Evolutionary conservation across 1,140 invertebrate genomes (phyloP).

Genomic region (Zaprionus ornatus): DNA sequence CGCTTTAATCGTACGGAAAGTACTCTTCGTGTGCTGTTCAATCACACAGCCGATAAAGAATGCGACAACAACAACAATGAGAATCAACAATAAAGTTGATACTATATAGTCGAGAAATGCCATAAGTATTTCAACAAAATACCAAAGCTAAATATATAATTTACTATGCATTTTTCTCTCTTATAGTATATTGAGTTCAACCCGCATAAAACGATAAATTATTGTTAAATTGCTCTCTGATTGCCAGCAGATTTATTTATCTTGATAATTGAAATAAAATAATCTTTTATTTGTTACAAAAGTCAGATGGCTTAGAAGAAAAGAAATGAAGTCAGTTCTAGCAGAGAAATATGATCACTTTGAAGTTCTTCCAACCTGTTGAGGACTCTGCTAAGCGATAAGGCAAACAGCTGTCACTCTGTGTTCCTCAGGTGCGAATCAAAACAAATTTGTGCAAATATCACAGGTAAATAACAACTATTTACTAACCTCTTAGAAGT

Average conservation of each 20-base stretch:
- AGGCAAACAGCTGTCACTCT: not conserved
- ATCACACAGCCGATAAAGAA: constrained; percentile 65
- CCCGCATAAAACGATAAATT: not conserved
- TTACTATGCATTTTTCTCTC: not conserved
- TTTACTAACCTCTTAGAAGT: not conserved
- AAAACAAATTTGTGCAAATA: not conserved
- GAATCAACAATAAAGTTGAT: constrained; percentile 43
- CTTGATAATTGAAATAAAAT: not conserved
- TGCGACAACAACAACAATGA: constrained; percentile 44
- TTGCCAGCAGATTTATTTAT: not conserved
- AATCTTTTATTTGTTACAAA: not conserved
- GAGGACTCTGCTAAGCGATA: not conserved
- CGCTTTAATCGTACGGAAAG: constrained; percentile 29
- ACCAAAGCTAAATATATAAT: not conserved
- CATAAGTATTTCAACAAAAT: not conserved
- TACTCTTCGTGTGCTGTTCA: constrained; percentile 42
- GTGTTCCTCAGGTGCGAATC: not conserved
- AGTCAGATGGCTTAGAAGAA: too few species aligned
- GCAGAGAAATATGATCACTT: not conserved
- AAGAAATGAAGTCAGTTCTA: too few species aligned
- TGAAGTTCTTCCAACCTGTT: not conserved
- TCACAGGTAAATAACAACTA: not conserved
- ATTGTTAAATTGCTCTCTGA: not conserved
- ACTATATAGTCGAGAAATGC: constrained; percentile 9
- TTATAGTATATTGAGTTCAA: not conserved